Evolutionary conservation across 2,888 invertebrate genomes (phyloP).

Genomic region (Thalpophila matura): DNA sequence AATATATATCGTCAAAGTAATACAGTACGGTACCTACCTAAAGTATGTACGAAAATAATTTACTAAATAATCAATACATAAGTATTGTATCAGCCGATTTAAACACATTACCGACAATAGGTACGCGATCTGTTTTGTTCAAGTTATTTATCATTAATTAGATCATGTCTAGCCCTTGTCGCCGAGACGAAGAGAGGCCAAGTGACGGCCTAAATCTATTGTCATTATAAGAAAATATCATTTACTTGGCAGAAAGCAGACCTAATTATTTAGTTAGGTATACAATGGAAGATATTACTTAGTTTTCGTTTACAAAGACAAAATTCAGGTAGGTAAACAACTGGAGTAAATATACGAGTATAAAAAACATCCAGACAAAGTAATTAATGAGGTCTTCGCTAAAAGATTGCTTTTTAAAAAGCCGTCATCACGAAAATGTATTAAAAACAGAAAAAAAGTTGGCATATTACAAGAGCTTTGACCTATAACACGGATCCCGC

Average conservation of each 20-base stretch:
- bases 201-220: conserved; percentile 21
- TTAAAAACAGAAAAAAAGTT: conserved; percentile 12
- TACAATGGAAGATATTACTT: neutral
- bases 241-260: conserved; percentile 10
- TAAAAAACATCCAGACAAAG: conserved; percentile 3
- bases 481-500: too few species aligned
- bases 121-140: conserved; percentile 48
- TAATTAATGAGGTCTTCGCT: conserved; percentile 1
- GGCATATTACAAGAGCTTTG: conserved; percentile 12
- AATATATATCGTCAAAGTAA: too few species aligned
- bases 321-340: conserved; percentile 19
- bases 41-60: too few species aligned
- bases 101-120: conserved; percentile 64
- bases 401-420: neutral
- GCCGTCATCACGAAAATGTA: conserved; percentile 1
- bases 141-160: conserved; percentile 53
- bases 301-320: neutral
- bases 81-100: conserved; percentile 28
- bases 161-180: conserved; percentile 30
- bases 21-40: too few species aligned
- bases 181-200: conserved; percentile 1
- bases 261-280: neutral
- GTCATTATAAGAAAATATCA: conserved; percentile 23
- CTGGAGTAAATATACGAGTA: neutral
- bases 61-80: neutral